Conservation (phyloP, 2,113 vertebrate genomes). For the Scopus umbretta region DNA sequence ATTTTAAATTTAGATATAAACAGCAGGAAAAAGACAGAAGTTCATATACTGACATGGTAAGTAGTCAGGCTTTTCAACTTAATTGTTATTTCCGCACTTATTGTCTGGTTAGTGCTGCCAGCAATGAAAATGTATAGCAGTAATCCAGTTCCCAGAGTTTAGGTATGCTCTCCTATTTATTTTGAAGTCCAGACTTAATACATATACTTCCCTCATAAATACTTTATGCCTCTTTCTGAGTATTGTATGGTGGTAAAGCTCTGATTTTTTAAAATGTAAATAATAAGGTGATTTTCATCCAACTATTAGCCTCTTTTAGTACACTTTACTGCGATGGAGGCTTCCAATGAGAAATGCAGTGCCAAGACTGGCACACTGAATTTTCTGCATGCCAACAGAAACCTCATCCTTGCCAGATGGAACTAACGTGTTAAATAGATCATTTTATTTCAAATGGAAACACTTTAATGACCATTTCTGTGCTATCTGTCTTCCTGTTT, state of each 20-base stretch:
- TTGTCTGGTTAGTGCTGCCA: background rate
- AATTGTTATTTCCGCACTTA: background rate
- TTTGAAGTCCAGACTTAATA: background rate
- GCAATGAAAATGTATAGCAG: background rate
- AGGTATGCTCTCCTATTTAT: background rate
- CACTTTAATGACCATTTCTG: constrained; percentile 7
- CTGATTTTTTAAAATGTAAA: background rate
- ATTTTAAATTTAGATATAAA: constrained; percentile 32
- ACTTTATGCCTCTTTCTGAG: background rate
- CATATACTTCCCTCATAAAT: background rate
- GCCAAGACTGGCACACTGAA: background rate
- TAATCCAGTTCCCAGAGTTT: background rate
- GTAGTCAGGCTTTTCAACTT: background rate
- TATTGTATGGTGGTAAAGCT: background rate
- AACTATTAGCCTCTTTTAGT: background rate
- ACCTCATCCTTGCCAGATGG: background rate
- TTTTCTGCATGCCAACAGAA: constrained; percentile 3
- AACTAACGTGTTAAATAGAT: constrained; percentile 23
- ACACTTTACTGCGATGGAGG: background rate
- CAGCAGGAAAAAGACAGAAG: background rate
- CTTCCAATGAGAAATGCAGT: background rate
- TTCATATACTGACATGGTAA: background rate
- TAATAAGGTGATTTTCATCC: background rate
- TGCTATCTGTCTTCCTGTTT: background rate
- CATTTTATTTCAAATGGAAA: constrained; percentile 36